These are phyloP conservation scores for Hycleus cichorii DNA, from an alignment of 1,140 invertebrate genomes.

Conservation along the genomic window DNA sequence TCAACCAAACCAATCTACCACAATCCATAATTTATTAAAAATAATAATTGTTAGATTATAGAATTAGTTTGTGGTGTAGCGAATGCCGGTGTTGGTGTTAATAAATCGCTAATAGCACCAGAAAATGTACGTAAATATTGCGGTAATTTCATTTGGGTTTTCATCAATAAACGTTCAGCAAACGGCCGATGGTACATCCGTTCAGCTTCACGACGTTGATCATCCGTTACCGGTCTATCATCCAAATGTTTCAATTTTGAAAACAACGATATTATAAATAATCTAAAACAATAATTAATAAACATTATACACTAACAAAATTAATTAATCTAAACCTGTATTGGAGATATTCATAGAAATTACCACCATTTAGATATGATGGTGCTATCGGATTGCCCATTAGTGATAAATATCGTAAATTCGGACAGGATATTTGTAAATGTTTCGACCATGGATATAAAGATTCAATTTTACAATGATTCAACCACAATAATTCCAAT, in stretches of 20 bases:
- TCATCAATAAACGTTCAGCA: slow-evolving; percentile 40
- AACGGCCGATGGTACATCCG: slow-evolving; percentile 53
- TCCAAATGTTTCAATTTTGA: slow-evolving; percentile 57
- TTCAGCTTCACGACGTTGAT: slow-evolving; percentile 53
- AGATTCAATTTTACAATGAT: slow-evolving; percentile 59
- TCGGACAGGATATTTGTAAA: slow-evolving; percentile 56
- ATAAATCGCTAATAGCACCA: slow-evolving; percentile 19
- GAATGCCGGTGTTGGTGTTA: slow-evolving; percentile 5
- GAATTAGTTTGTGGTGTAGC: slow-evolving; percentile 4
- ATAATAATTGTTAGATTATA: slow-evolving; percentile 1
- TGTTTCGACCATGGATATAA: slow-evolving; percentile 63
- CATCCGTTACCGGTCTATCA: slow-evolving; percentile 53
- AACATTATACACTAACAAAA: background rate
- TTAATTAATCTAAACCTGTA: slow-evolving; percentile 56
- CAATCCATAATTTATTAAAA: too few relatives aligned
- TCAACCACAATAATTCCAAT: slow-evolving; percentile 68
- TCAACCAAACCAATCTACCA: slow-evolving; percentile 21
- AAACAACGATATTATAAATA: slow-evolving; percentile 65
- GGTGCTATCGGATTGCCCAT: slow-evolving; percentile 74
- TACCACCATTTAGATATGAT: slow-evolving; percentile 65
- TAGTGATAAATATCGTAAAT: slow-evolving; percentile 59
- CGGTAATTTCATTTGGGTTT: slow-evolving; percentile 17
- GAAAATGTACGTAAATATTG: slow-evolving; percentile 23
- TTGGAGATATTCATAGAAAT: slow-evolving; percentile 66
- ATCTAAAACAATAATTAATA: slow-evolving; percentile 41